Evolutionary conservation across 2,888 invertebrate genomes (phyloP), one percentile per base, ranked within the genome.

Genomic region (Heliconius erato): DNA sequence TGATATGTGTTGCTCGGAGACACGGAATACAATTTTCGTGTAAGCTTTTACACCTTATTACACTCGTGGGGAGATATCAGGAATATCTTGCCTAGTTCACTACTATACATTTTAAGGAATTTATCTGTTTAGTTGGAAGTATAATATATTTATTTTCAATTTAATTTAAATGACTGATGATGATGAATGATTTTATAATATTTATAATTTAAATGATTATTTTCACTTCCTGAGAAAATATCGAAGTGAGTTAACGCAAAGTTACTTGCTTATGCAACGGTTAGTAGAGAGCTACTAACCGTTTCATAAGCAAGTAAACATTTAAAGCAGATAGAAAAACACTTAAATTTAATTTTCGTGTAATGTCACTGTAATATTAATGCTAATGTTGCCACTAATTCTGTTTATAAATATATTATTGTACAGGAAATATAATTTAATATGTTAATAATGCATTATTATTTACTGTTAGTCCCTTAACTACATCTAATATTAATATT

Each of bases 1-100:
- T 72, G 72, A 72, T 72, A 72, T 72, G 44, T 49, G 72, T 72
- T 44, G 72, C 19, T 49, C 72, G 72, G 72, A 72, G 72, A 49
- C 72, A 49, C 72, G 72, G 19, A 72, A 72, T 49, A 72, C 72
- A 72, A 72, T 72, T 72, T 44, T 72, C 72, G 19, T 72, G 49
- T 72, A 72, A 72, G 44, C 44, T 72, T 72, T 44, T 72, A 72
- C 44, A 49, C 72, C 72, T 72, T 44, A 44, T 49, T 72, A 26
- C 72, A 72, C 26, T 49, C 26, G 44, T 72, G 26, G 44, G 26
- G 3, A 49, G 72, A 72, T 44, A 26, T 44, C 72, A 44, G 4
- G 16, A 26, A 72, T 72, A 72, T 49, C 1, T 26, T 72, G 1
- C 19, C n/a, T 72, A 26, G 26, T 49, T 72, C 26, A 72, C 26